Conservation (phyloP, 1,140 invertebrate species). For the Drosophila rufa region DNA sequence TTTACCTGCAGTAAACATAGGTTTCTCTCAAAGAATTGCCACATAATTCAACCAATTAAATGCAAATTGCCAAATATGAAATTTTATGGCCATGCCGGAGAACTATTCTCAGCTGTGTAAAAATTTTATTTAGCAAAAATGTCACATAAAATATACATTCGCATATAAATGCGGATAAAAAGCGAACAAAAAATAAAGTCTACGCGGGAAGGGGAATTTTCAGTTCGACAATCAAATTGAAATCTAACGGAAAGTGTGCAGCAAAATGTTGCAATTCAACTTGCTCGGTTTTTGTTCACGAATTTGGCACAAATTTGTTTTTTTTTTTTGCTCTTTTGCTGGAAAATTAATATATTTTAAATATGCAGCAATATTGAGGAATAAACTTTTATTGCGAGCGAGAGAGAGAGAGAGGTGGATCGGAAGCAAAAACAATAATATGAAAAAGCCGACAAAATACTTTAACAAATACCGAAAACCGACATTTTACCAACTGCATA, state of each 20-base stretch:
- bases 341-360: constrained; percentile 59
- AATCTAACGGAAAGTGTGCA: constrained; percentile 34
- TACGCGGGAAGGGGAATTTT: neutral
- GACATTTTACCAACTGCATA: constrained; percentile 71
- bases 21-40: neutral
- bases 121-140: constrained; percentile 23
- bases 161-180: constrained; percentile 6
- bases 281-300: constrained; percentile 2
- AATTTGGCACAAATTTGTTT: constrained; percentile 12
- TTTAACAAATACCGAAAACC: constrained; percentile 71
- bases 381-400: neutral
- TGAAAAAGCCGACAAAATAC: constrained; percentile 61
- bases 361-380: constrained; percentile 44
- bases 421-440: constrained; percentile 53
- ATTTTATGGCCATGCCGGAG: constrained; percentile 2
- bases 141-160: constrained; percentile 20
- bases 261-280: constrained; percentile 19
- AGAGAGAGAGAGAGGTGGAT: neutral
- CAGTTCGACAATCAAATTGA: constrained; percentile 26
- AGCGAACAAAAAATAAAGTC: neutral
- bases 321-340: constrained; percentile 1
- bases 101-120: constrained; percentile 11
- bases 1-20: neutral
- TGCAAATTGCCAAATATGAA: constrained; percentile 33
- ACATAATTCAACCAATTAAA: constrained; percentile 38